Conservation (phyloP, 64 coral and sea anemone genomes). For the Platygyra sinensis region DNA sequence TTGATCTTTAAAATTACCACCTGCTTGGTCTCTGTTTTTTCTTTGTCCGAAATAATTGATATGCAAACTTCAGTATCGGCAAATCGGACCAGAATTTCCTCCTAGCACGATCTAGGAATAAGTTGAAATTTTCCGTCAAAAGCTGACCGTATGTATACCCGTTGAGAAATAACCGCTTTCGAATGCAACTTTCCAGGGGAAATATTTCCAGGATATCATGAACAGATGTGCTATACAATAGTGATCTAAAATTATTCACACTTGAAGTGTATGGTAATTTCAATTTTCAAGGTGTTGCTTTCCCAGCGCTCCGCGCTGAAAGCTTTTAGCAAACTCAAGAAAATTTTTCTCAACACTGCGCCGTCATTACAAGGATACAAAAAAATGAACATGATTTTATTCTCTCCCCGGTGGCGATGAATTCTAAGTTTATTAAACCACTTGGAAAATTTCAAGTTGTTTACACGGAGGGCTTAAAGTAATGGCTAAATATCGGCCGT, state of each 20-base stretch:
- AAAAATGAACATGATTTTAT: not conserved
- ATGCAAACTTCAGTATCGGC: not conserved
- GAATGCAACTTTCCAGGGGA: not conserved
- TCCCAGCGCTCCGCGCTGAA: not conserved
- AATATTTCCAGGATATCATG: not conserved
- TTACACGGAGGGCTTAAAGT: not conserved
- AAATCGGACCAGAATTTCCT: not conserved
- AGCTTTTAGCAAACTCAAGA: not conserved
- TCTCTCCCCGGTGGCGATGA: not conserved
- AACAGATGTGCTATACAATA: not conserved
- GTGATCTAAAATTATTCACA: constrained; percentile 14
- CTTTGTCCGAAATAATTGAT: not conserved
- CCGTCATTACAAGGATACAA: no score
- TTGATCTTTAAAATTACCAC: constrained; percentile 6
- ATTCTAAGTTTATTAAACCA: not conserved
- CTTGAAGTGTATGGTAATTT: not conserved
- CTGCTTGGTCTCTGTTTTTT: not conserved
- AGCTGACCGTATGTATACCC: not conserved
- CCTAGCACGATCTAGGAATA: not conserved
- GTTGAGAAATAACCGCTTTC: not conserved
- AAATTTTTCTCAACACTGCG: not conserved
- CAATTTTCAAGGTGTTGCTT: not conserved
- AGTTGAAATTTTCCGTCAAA: not conserved
- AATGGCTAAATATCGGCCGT: not conserved
- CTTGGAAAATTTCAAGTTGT: not conserved